Evolutionary conservation across 2,113 vertebrate species (phyloP), one percentile per base, ranked within the genome.

Genomic region (Lathamus discolor): DNA sequence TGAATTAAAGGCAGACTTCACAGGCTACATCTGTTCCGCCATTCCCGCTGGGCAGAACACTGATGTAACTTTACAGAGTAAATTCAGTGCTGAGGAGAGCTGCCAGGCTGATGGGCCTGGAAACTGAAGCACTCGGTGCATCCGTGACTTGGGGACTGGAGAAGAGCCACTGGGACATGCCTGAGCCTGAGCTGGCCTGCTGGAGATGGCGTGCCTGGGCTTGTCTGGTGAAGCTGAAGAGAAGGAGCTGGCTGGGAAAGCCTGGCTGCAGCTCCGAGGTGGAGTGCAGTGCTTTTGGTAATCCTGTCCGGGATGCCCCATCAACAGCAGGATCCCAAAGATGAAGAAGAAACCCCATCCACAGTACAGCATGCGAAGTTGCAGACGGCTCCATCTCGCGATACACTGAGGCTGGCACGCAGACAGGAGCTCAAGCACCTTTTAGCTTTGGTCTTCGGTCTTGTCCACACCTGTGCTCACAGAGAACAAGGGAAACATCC

Each of bases 1-100:
- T 82, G 93, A 97, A 92, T 94, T 72, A 77, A 95, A 96, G 93
- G 73, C 94, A 95, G 90, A 59, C 72, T 96, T 77, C 85, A 81
- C 35, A 62, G 76, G 73, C 80, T 91, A 93, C 94, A 83, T 92
- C 94, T 95, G 90, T 61, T 93, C 89, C 91, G 92, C 82, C 31
- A 1, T 35, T 95, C 92, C 93, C 93, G 61, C 69, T 89, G 96
- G 90, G 85, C 41, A 28, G 43, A 52, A 63, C 83, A 51, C 75
- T 92, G 92, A 77, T 89, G 92, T 37, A 76, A 73, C 86, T 83
- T 89, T 28, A 67, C 84, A 74, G 87, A 92, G 70, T 19, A 48
- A 87, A 94, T 92, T 73, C 62, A 76, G 62, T 64, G 86, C 67
- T 1, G 7, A 69, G 86, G 70, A 93, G 82, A 84, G 67, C 91